Evolutionary conservation across 2,888 invertebrate species (phyloP), one percentile per base, ranked within the genome.

Genomic region (Torymus auratus): DNA sequence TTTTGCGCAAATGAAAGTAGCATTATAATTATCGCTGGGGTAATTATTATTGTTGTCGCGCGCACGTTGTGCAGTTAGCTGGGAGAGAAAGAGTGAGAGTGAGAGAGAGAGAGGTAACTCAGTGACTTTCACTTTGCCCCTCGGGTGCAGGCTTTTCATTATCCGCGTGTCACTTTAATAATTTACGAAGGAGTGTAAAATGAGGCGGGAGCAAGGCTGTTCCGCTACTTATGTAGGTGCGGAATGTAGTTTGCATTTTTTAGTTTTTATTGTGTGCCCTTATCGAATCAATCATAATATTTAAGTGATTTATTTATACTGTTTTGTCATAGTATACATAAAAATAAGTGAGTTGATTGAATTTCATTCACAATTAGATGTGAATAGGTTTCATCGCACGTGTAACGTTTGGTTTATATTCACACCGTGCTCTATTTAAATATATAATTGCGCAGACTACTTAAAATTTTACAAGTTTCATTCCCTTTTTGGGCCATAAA

Each of bases 31-130:
- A 77, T 70, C 64, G 41, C 56, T 2, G 23, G 1, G 52, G 64
- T 70, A 77, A 77, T 77, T 77, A 70, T 76, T 69, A 50, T 77
- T 64, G 52, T 50, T 28, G 23, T 62, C 15, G 61, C 41, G 41
- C 41, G 41, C 41, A 41, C 41, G 41, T 5, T 41, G 41, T 41
- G 41, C 13, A 11, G 28, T 14, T 12, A 15, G 28, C 12, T 53
- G 15, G 20, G 15, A 4, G 50, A 12, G 56, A 58, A 17, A 58
- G 58, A 58, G 56, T 50, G 53, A 28, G 28, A 14, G n/a, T n/a
- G 55, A 28, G 60, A 28, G 12, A 15, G 4, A 12, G 28, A 28
- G 53, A 41, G 23, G n/a, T n/a, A 52, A 28, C 68, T 52, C 73
- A 15, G 53, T 15, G 53, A 68, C 58, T 69, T 69, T 76, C 41